Evolutionary conservation across 2,113 vertebrate genomes (phyloP), one percentile per base, ranked within the genome.

Genomic region (Anarhynchus alexandrinus): DNA sequence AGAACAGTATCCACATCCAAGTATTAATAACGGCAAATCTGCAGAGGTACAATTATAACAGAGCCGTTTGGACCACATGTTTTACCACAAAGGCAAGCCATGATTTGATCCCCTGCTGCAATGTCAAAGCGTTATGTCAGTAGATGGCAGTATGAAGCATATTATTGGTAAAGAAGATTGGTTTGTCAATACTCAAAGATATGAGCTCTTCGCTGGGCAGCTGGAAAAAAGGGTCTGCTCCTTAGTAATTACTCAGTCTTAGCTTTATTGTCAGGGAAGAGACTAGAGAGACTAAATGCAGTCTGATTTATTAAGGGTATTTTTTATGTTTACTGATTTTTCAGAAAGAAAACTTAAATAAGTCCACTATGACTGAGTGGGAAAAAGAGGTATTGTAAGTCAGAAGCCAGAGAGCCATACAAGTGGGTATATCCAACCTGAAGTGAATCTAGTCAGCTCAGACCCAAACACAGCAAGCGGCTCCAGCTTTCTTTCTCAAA

Each of bases 111-210:
- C 62, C 38, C 70, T 12, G 76, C 67, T 82, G 84, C 84, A 84
- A 7, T 1, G 62, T 55, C 45, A n/a, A 47, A 36, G 8, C 0
- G 0, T 2, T 19, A 7, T 2, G 74, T 61, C 96, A 96, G 82
- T 7, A 93, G 93, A 25, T 77, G 79, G 93, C 96, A 88, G 96
- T 22, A 83, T 3, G 61, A 93, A 90, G 87, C 66, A n/a, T 10
- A 11, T 7, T 3, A 76, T 3, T 17, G 67, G 29, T 22, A 51
- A 42, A 55, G 38, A 64, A 17, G 65, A 34, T 45, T 1, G 9
- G 5, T 42, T 34, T 26, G 72, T 45, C 47, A 74, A 11, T 15
- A 20, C 38, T 49, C 3, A 6, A 34, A 55, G 29, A 52, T n/a
- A 22, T 7, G 18, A 84, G 29, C 21, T 29, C 30, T 86, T 38